Percentiles rank a stretch among this genome's conserved stretches.
Conservation (phyloP, 1,140 invertebrate genomes). For the Bombus impatiens region DNA sequence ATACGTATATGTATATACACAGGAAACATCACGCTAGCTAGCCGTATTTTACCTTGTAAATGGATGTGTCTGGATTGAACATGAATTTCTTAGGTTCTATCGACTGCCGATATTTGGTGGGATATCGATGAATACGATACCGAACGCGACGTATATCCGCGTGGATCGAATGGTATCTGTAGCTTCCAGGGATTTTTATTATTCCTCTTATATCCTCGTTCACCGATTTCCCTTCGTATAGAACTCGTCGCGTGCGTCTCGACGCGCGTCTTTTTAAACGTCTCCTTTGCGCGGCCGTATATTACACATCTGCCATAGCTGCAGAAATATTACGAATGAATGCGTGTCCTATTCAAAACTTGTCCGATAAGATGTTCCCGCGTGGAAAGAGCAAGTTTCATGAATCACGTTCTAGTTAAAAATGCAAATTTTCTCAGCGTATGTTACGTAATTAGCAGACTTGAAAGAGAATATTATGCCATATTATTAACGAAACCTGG, state of each 20-base stretch:
- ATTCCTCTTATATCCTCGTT: slow-evolving; percentile 26
- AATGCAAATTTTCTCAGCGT: not conserved
- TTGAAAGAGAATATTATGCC: not conserved
- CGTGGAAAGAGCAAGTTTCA: not conserved
- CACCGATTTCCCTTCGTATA: slow-evolving; percentile 30
- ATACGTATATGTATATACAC: not conserved
- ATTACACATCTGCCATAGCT: not conserved
- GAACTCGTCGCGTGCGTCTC: not conserved
- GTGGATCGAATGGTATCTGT: not conserved
- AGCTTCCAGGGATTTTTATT: slow-evolving; percentile 52
- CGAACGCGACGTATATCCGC: slow-evolving; percentile 32
- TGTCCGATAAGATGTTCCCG: not conserved
- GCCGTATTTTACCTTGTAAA: slow-evolving; percentile 54
- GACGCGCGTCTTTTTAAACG: slow-evolving; percentile 11
- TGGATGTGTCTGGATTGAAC: slow-evolving; percentile 54
- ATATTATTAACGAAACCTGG: not conserved
- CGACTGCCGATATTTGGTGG: slow-evolving; percentile 51
- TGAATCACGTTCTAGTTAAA: not conserved
- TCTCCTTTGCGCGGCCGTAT: not conserved
- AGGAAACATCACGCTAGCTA: slow-evolving; percentile 51
- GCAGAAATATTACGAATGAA: not conserved
- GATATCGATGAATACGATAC: slow-evolving; percentile 61
- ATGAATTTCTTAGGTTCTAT: slow-evolving; percentile 56
- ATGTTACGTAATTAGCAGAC: not conserved
- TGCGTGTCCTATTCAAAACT: not conserved